These are phyloP conservation scores for Zophobas atratus DNA, from an alignment of 1,140 invertebrate genomes.

Conservation along the genomic window DNA sequence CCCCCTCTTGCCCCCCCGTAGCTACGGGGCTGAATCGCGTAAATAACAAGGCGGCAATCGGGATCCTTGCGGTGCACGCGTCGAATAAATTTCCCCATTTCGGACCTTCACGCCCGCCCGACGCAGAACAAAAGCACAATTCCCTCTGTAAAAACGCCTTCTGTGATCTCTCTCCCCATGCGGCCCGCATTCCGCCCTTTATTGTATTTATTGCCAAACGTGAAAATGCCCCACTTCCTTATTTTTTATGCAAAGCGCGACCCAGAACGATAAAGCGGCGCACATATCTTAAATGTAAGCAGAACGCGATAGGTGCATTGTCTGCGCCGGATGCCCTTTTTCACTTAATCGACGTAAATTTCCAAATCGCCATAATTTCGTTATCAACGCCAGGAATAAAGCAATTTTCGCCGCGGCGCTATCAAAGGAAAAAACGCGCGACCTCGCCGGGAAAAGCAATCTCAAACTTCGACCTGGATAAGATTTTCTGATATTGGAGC, in stretches of 20 bases:
- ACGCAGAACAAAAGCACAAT: no score
- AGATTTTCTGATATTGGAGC: constrained; percentile 18
- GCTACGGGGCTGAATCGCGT: no score
- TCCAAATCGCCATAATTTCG: constrained; percentile 34
- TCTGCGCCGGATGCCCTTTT: constrained; percentile 21
- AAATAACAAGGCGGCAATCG: no score
- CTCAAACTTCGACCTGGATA: constrained; percentile 23
- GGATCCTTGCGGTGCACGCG: no score
- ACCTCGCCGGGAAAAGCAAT: constrained; percentile 2
- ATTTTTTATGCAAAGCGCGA: constrained; percentile 25
- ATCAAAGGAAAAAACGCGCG: constrained; percentile 16
- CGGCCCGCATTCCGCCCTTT: neutral
- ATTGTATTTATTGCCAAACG: neutral
- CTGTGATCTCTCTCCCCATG: neutral
- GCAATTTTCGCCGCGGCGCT: constrained; percentile 14
- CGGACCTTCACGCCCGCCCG: no score
- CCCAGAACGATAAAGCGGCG: neutral
- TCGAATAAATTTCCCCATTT: no score
- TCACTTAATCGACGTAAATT: constrained; percentile 36
- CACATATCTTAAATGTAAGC: constrained; percentile 15
- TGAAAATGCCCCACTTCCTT: neutral
- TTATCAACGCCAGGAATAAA: constrained; percentile 18
- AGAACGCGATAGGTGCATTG: neutral
- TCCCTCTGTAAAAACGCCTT: no score
- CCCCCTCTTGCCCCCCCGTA: no score